These are phyloP conservation scores for Phenacoccus solenopsis DNA, from an alignment of 1,140 invertebrate species.

Conservation along the genomic window DNA sequence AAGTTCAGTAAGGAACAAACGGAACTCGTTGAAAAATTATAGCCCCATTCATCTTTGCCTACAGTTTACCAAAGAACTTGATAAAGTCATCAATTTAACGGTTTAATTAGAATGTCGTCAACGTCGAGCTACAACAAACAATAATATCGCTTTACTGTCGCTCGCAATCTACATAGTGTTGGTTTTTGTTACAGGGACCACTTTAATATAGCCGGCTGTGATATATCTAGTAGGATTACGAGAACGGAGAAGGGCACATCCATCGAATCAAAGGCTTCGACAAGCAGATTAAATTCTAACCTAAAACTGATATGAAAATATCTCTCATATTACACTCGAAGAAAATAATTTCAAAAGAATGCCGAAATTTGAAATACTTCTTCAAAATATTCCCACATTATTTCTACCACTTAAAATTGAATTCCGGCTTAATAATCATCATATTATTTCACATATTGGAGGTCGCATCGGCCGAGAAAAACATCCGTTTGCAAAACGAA, in stretches of 20 bases:
- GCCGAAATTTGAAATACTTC: background rate
- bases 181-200: constrained; percentile 7
- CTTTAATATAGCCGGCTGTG: constrained; percentile 8
- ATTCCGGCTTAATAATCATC: background rate
- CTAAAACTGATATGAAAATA: background rate
- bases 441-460: background rate
- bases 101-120: too few species aligned
- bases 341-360: background rate
- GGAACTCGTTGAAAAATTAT: too few species aligned
- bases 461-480: background rate
- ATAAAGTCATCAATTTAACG: too few species aligned
- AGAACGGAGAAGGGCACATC: background rate
- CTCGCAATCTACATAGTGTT: too few species aligned
- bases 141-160: too few species aligned
- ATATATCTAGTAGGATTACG: background rate
- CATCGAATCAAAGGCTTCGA: background rate
- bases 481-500: background rate
- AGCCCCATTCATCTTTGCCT: too few species aligned
- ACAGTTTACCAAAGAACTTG: too few species aligned
- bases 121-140: too few species aligned
- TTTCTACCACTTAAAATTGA: background rate
- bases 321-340: background rate
- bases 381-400: background rate
- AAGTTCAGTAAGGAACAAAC: too few species aligned
- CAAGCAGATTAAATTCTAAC: background rate